A percentile compares a stretch with the other conserved stretches of the same genome.
Evolutionary conservation across 2,888 invertebrate genomes (phyloP).

Genomic region (Amphiduros pacificus): DNA sequence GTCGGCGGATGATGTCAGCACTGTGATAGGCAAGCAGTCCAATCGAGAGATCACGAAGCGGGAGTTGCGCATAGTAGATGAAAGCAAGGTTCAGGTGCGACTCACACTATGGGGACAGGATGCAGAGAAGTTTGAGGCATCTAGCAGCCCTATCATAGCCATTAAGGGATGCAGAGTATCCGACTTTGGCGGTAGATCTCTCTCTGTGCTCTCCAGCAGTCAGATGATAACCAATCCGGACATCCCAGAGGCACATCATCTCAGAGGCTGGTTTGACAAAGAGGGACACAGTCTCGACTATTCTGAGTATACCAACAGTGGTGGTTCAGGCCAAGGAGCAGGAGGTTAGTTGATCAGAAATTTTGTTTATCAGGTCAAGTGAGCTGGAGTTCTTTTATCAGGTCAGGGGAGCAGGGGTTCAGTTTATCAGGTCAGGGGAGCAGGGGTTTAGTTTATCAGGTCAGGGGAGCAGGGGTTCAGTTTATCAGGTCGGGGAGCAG

Average conservation of each 20-base stretch:
- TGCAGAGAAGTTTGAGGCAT: conserved; percentile 78
- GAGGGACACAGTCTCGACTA: conserved; percentile 59
- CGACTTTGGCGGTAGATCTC: conserved; percentile 73
- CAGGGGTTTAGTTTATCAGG: too few species aligned
- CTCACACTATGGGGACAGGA: conserved; percentile 88
- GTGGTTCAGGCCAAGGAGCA: conserved; percentile 29
- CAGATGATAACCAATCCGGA: conserved; percentile 83
- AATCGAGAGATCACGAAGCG: conserved; percentile 86
- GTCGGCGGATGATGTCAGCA: conserved; percentile 70
- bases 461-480: too few species aligned
- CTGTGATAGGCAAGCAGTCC: conserved; percentile 73
- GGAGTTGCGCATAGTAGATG: conserved; percentile 84
- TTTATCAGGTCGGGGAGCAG: too few species aligned
- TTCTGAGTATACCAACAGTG: conserved; percentile 45
- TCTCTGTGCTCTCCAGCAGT: conserved; percentile 54
- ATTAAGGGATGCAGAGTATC: conserved; percentile 81
- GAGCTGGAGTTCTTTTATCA: too few species aligned
- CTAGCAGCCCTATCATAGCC: conserved; percentile 78
- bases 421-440: too few species aligned
- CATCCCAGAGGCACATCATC: conserved; percentile 77
- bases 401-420: too few species aligned
- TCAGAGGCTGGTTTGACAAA: conserved; percentile 90
- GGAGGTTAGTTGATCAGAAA: conserved; percentile 9
- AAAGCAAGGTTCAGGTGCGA: conserved; percentile 74
- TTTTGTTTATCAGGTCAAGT: too few species aligned